phyloP scores from a whole-genome alignment of 2,888 invertebrate species.

The Drosophila meridiana region DNA sequence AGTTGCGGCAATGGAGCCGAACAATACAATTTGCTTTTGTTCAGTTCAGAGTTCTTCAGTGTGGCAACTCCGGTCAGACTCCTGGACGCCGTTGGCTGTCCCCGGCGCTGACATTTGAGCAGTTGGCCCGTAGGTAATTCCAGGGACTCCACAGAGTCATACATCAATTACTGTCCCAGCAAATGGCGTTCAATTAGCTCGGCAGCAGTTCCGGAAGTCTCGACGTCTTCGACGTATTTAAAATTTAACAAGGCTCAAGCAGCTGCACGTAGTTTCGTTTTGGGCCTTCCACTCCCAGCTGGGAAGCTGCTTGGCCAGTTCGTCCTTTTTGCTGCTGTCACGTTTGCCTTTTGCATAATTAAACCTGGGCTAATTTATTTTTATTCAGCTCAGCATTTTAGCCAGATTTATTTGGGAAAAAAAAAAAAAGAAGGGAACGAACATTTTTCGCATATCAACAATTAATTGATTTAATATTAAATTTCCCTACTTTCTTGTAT shows the following conservation, averaged over 20 bases:
- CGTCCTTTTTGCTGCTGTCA: constrained; percentile 40
- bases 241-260: constrained; percentile 59
- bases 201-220: constrained; percentile 26
- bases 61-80: neutral
- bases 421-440: neutral
- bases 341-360: constrained; percentile 75
- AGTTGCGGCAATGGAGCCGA: constrained; percentile 34
- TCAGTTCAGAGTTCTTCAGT: neutral
- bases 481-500: constrained; percentile 1
- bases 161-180: constrained; percentile 75
- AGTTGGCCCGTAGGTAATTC: constrained; percentile 28
- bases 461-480: constrained; percentile 59
- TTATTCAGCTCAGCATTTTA: constrained; percentile 8
- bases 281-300: neutral
- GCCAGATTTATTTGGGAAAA: constrained; percentile 32
- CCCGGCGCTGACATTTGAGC: constrained; percentile 46
- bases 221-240: constrained; percentile 50
- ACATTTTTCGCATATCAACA: constrained; percentile 10
- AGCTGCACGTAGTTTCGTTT: constrained; percentile 36
- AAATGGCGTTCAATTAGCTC: constrained; percentile 79
- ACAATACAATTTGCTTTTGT: constrained; percentile 32
- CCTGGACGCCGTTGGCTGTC: neutral
- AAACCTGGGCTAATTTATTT: constrained; percentile 42
- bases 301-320: constrained; percentile 16
- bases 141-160: constrained; percentile 49